Base-by-base conservation (phyloP, 2,888 invertebrate genomes). In the Drosophila yooni region DNA sequence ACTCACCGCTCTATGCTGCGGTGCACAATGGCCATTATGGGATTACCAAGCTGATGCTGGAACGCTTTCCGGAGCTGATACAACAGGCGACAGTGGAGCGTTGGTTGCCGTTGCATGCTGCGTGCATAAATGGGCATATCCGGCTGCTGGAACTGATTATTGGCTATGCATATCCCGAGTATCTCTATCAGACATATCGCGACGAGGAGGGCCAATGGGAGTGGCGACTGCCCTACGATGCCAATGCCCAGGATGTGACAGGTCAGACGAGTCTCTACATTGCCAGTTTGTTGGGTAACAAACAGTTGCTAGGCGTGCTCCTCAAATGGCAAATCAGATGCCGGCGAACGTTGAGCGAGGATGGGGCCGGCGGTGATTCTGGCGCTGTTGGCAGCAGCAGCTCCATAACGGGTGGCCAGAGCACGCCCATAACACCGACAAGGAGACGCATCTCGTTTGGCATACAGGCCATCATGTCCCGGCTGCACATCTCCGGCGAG, bases 91-190 rank as follows among this genome's bases (percentile, higher is more conserved):
- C 98, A 0, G 97, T 98, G 0, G 98, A 98, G 92, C 96, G 96
- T 85, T 98, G 98, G 97, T 94, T 98, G 73, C 98, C 99, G 0
- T 94, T 98, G 29, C 99, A 99, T 94, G 98, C 98, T 10, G 98
- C 98, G 50, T 96, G 97, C 74, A 97, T 98, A 89, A 97, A 97
- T 87, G 98, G 98, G 0, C 98, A 98, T 92, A 94, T 96, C 33
- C 91, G 95, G 15, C 94, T 98, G 38, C 95, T 98, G 65, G 96
- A 97, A 66, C 93, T 97, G 62, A 94, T 99, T 15, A 95, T 99
- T 15, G 95, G 96, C 83, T 97, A 96, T 92, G 94, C 96, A 0
- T 99, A 99, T 94, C 98, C 98, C 0, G 94, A 95, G 36, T 93
- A 95, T 83, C 92, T 96, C 59, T 93, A 95, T 88, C 94, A 95